These are phyloP conservation scores for Caenorhabditis zanzibari DNA, from an alignment of 2,888 invertebrate species.

Conservation along the genomic window DNA sequence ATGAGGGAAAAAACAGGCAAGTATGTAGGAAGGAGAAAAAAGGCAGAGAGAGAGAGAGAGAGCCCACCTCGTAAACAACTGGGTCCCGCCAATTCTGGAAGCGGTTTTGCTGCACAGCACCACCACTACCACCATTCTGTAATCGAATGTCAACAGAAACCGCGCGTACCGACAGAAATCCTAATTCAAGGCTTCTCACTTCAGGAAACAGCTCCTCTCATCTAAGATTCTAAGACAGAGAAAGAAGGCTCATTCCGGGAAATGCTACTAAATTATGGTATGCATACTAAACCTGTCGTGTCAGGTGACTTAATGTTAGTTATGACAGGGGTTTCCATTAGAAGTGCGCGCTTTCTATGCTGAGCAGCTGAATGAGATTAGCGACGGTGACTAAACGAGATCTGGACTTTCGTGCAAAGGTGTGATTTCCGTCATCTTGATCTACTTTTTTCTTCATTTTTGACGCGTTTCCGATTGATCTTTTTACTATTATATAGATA, in stretches of 20 bases:
- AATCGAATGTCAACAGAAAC: slow-evolving; percentile 56
- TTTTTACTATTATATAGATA: not conserved
- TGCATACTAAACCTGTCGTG: not conserved
- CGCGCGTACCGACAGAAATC: slow-evolving; percentile 3
- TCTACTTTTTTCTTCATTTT: slow-evolving; percentile 25
- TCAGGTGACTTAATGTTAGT: slow-evolving; percentile 20
- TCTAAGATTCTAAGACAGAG: slow-evolving; percentile 7
- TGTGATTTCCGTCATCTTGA: slow-evolving; percentile 38
- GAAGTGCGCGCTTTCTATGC: slow-evolving; percentile 29
- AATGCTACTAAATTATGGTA: slow-evolving; percentile 29
- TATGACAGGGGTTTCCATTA: slow-evolving; percentile 32
- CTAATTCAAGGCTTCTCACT: slow-evolving; percentile 5
- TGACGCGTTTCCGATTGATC: slow-evolving; percentile 9
- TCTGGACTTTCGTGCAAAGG: slow-evolving; percentile 47
- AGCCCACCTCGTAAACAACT: slow-evolving; percentile 64
- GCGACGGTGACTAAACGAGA: slow-evolving; percentile 44
- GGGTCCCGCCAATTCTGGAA: slow-evolving; percentile 63
- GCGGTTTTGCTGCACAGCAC: slow-evolving; percentile 43
- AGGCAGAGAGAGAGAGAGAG: slow-evolving; percentile 21
- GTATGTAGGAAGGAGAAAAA: slow-evolving; percentile 21
- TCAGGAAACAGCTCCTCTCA: not conserved
- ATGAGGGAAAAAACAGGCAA: slow-evolving; percentile 56
- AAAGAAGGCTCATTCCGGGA: not conserved
- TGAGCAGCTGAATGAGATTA: slow-evolving; percentile 62
- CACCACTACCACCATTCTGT: slow-evolving; percentile 26